Percentiles rank a stretch among this genome's conserved stretches.
phyloP scores from a whole-genome alignment of 2,797 vertebrate genomes.

The Zalophus californianus region DNA sequence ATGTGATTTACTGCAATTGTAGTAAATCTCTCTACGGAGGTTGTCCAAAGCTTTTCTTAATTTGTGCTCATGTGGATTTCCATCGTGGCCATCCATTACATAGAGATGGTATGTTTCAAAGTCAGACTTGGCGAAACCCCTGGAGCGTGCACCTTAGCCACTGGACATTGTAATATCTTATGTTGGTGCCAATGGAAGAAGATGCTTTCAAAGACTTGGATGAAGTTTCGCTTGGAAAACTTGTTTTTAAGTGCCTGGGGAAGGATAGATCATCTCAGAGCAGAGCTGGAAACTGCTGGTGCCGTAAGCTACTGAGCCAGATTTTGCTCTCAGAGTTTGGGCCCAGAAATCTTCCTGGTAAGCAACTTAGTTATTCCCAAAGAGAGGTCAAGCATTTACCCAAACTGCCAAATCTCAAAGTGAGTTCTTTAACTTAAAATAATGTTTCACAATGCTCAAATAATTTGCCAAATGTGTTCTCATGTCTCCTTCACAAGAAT shows the following conservation, averaged over 20 bases:
- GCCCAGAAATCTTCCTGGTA: not conserved
- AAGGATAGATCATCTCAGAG: not conserved
- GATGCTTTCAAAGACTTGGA: not conserved
- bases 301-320: not conserved
- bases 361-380: not conserved
- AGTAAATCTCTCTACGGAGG: not conserved
- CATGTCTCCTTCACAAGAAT: not conserved
- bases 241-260: not conserved
- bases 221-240: not conserved
- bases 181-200: not conserved
- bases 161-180: not conserved
- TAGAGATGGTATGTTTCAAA: conserved; percentile 45
- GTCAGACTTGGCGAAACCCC: not conserved
- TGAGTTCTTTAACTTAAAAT: not conserved
- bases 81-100: not conserved
- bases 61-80: not conserved
- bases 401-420: not conserved
- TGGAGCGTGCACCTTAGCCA: not conserved
- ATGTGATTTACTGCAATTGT: fast-evolving
- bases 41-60: not conserved
- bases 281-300: not conserved
- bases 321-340: not conserved
- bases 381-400: not conserved
- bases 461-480: not conserved
- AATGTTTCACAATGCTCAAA: not conserved